Evolutionary conservation across 2,113 vertebrate genomes (phyloP).

Genomic region (Lepus europaeus): DNA sequence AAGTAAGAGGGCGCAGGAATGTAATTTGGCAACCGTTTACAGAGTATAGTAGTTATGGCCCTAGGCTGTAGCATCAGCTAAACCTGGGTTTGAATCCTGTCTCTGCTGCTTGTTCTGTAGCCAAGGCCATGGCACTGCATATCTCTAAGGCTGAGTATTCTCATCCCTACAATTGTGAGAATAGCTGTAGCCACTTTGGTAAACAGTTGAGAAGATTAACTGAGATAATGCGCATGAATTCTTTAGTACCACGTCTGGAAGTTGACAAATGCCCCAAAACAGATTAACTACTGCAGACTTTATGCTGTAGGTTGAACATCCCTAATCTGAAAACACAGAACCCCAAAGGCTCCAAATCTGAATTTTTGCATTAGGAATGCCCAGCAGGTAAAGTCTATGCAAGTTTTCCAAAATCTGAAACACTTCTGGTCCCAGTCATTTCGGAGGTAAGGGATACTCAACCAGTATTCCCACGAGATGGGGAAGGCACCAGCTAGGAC

Average conservation of each 20-base stretch:
- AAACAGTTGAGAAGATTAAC: conserved; percentile 16
- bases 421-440: background rate
- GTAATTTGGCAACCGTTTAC: background rate
- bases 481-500: background rate
- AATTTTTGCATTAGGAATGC: too few relatives aligned
- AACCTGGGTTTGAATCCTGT: background rate
- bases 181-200: background rate
- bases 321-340: too few relatives aligned
- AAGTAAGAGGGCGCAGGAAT: background rate
- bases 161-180: background rate
- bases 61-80: background rate
- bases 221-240: conserved; percentile 1
- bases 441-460: too few relatives aligned
- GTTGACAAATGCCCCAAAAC: background rate
- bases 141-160: background rate
- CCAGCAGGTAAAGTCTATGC: too few relatives aligned
- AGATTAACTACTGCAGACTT: background rate
- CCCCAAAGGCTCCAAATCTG: too few relatives aligned
- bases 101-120: conserved; percentile 17
- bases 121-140: background rate
- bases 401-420: too few relatives aligned
- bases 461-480: background rate
- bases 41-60: background rate
- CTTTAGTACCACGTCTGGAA: background rate
- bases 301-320: too few relatives aligned